These are phyloP conservation scores for Motacilla tschutschensis DNA, from an alignment of 2,113 vertebrate genomes.

Conservation along the genomic window DNA sequence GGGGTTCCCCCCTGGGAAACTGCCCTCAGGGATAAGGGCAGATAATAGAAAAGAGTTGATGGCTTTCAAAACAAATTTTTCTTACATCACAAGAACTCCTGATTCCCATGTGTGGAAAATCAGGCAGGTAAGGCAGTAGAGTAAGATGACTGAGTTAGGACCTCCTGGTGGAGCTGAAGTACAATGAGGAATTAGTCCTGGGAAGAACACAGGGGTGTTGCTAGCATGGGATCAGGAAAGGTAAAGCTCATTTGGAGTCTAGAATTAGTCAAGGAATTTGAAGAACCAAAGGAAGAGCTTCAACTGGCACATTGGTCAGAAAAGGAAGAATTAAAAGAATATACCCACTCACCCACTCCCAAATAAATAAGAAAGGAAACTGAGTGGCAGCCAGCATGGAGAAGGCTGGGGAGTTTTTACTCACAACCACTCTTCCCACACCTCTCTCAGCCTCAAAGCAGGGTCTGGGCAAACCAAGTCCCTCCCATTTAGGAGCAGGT, in stretches of 20 bases:
- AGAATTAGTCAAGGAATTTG: not conserved
- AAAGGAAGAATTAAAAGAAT: not conserved
- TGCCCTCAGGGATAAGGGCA: not conserved
- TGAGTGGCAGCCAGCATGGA: accelerated
- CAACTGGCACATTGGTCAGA: accelerated
- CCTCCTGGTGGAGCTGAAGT: not conserved
- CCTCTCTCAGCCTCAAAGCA: not conserved
- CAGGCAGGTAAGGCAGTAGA: not conserved
- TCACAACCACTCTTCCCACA: not conserved
- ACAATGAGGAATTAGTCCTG: not conserved
- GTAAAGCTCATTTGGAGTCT: not conserved
- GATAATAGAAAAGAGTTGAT: not conserved
- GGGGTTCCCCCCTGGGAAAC: accelerated
- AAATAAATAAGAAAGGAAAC: not conserved
- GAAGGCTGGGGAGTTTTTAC: not conserved
- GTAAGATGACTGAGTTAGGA: not conserved
- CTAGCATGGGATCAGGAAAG: not conserved
- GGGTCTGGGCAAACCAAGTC: not conserved
- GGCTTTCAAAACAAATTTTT: not conserved
- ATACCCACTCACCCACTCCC: no score
- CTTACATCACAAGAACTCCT: not conserved
- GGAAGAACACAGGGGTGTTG: not conserved
- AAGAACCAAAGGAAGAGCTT: not conserved
- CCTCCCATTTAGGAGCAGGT: not conserved
- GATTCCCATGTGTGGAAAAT: not conserved